A percentile compares a stretch with the other conserved stretches of the same genome.
Evolutionary conservation across 2,113 vertebrate species (phyloP).

Genomic region (Catharus fuscescens): DNA sequence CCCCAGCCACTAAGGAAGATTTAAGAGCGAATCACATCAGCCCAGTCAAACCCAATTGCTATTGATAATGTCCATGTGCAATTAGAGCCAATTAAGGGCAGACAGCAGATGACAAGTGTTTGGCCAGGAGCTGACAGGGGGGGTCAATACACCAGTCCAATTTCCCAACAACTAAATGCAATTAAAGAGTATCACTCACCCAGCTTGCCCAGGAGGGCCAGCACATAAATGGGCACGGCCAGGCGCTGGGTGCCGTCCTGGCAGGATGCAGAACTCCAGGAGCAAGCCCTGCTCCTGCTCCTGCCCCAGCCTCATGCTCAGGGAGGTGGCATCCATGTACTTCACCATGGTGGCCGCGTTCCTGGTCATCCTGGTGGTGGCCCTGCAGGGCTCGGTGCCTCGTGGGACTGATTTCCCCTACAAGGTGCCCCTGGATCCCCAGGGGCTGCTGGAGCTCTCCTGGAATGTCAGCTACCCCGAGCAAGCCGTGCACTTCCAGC

Average conservation of each 20-base stretch:
- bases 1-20: neutral
- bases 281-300: constrained; percentile 28
- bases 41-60: constrained; percentile 72
- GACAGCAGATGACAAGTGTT: constrained; percentile 74
- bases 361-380: constrained; percentile 88
- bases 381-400: constrained; percentile 77
- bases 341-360: constrained; percentile 83
- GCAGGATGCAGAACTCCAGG: constrained; percentile 55
- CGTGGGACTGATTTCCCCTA: constrained; percentile 76
- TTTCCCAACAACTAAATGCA: constrained; percentile 87
- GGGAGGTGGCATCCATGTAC: constrained; percentile 89
- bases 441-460: constrained; percentile 82
- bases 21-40: neutral
- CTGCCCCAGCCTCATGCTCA: constrained; percentile 68
- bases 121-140: constrained; percentile 62
- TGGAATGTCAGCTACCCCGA: constrained; percentile 89
- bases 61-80: constrained; percentile 84
- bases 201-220: neutral
- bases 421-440: constrained; percentile 84
- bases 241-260: neutral
- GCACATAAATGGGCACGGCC: constrained; percentile 76
- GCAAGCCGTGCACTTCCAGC: constrained; percentile 82
- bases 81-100: constrained; percentile 84
- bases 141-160: constrained; percentile 84
- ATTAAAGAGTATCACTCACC: constrained; percentile 77